These are phyloP conservation scores for Cloeon dipterum DNA, from an alignment of 2,888 invertebrate genomes.

Conservation along the genomic window DNA sequence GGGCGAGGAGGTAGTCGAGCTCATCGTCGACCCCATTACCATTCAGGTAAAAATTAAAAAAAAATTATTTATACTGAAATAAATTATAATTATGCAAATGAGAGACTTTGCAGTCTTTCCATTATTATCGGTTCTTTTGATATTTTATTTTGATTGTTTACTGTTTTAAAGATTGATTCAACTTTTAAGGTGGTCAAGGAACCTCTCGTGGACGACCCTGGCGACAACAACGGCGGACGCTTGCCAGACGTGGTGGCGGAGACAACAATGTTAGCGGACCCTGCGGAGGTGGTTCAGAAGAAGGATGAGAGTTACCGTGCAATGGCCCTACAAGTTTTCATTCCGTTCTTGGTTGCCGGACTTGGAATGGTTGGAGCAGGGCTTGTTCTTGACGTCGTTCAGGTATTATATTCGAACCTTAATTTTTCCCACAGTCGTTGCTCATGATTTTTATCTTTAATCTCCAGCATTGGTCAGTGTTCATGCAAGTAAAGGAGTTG, in stretches of 20 bases:
- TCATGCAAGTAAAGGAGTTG: conserved; percentile 40
- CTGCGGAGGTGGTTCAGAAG: conserved; percentile 14
- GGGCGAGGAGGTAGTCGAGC: too few relatives aligned
- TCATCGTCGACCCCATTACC: too few relatives aligned
- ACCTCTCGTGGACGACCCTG: conserved; percentile 16
- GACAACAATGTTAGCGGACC: conserved; percentile 23
- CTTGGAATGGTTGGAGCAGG: conserved; percentile 61
- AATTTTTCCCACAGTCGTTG: too few relatives aligned
- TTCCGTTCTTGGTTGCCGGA: conserved; percentile 51
- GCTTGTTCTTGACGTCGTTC: conserved; percentile 44
- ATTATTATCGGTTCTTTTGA: too few relatives aligned
- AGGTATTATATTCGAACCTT: conserved; percentile 20
- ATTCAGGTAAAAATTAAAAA: too few relatives aligned
- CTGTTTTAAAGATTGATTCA: too few relatives aligned
- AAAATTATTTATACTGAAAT: too few relatives aligned
- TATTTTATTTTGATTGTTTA: too few relatives aligned
- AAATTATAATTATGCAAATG: too few relatives aligned
- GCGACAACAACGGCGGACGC: conserved; percentile 19
- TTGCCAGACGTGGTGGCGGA: conserved; percentile 29
- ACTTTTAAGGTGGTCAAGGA: too few relatives aligned
- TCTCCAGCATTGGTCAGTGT: conserved; percentile 46
- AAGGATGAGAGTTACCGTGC: conserved; percentile 28
- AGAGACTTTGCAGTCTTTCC: too few relatives aligned
- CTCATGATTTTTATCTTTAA: too few relatives aligned
- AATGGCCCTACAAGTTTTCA: conserved; percentile 39